These are phyloP conservation scores for Ectemnius cavifrons DNA, from an alignment of 2,888 invertebrate genomes.

Conservation along the genomic window DNA sequence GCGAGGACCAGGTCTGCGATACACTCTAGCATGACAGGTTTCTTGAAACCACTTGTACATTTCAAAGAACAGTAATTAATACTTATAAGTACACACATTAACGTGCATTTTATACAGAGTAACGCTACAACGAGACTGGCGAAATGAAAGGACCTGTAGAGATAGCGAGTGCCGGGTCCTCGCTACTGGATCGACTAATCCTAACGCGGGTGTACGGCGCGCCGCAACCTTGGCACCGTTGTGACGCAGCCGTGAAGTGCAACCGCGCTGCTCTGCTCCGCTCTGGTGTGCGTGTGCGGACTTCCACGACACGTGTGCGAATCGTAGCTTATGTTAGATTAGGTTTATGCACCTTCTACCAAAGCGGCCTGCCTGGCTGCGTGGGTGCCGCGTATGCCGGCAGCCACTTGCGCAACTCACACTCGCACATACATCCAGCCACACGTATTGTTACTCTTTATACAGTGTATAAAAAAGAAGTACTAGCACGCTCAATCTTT, in stretches of 20 bases:
- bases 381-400: constrained; percentile 21
- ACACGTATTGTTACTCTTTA: no score
- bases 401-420: constrained; percentile 9
- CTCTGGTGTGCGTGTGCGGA: constrained; percentile 20
- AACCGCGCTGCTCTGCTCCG: constrained; percentile 25
- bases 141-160: no score
- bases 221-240: constrained; percentile 75
- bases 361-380: background rate
- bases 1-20: no score
- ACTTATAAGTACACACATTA: no score
- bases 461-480: no score
- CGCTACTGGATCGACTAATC: constrained; percentile 47
- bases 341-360: constrained; percentile 21
- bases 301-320: constrained; percentile 14
- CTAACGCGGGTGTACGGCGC: constrained; percentile 31
- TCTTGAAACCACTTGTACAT: no score
- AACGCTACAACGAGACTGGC: no score
- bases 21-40: no score
- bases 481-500: no score
- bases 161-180: constrained; percentile 10
- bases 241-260: constrained; percentile 75
- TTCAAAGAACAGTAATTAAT: no score
- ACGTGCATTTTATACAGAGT: no score
- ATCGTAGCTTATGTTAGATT: constrained; percentile 20
- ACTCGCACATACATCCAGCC: background rate